Conservation (phyloP, 1,140 invertebrate genomes). For the Drosophila chauvacae region DNA sequence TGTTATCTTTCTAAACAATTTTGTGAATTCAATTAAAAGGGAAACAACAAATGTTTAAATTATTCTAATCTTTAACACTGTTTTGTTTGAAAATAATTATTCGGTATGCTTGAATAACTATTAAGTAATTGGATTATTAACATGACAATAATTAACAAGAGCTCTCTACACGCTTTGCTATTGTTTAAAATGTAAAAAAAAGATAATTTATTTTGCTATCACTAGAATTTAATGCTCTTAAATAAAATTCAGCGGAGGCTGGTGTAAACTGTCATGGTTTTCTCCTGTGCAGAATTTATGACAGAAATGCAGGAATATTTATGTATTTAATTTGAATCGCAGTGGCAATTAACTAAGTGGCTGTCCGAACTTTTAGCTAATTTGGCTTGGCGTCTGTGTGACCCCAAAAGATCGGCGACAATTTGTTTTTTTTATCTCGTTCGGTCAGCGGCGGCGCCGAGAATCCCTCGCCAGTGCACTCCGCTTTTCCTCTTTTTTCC, state of each 20-base stretch:
- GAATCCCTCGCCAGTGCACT: slow-evolving; percentile 50
- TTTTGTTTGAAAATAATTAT: neutral
- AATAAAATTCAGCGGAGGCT: slow-evolving; percentile 15
- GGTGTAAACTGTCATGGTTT: slow-evolving; percentile 16
- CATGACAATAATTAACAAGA: neutral
- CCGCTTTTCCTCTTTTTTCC: slow-evolving; percentile 20
- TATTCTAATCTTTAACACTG: neutral
- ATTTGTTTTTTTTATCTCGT: slow-evolving; percentile 69
- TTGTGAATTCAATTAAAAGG: slow-evolving; percentile 6
- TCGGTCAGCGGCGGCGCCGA: slow-evolving; percentile 61
- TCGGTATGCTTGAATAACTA: slow-evolving; percentile 3
- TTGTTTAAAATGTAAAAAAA: neutral
- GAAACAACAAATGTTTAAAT: neutral
- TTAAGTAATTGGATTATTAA: slow-evolving; percentile 4
- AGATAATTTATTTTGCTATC: neutral
- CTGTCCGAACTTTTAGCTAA: slow-evolving; percentile 71
- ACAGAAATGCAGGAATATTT: slow-evolving; percentile 32
- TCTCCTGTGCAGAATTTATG: slow-evolving; percentile 28
- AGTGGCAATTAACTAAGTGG: slow-evolving; percentile 75
- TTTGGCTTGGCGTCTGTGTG: slow-evolving; percentile 72
- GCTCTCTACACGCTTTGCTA: neutral
- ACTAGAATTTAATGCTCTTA: neutral
- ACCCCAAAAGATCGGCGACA: slow-evolving; percentile 49
- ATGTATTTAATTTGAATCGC: slow-evolving; percentile 60
- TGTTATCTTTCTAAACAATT: slow-evolving; percentile 1